Conservation (phyloP, 1,140 invertebrate species). For the Coenobita brevimanus region DNA sequence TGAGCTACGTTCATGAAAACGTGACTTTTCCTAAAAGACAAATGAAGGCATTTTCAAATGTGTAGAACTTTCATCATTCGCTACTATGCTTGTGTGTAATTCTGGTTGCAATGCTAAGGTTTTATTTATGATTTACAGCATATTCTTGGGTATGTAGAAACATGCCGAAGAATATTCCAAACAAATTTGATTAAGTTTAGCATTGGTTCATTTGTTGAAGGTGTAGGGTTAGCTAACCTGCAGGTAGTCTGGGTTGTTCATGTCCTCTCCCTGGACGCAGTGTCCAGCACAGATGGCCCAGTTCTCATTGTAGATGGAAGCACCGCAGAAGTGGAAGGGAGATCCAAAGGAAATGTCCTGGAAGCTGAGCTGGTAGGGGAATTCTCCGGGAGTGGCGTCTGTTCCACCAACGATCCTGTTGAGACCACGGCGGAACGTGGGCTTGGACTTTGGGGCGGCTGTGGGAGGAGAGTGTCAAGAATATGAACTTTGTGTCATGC, state of each 20-base stretch:
- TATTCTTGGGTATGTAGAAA: no score
- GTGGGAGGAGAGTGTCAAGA: background rate
- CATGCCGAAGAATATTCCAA: no score
- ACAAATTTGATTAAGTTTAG: no score
- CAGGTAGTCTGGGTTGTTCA: slow-evolving; percentile 54
- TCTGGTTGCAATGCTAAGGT: no score
- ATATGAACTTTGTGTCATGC: background rate
- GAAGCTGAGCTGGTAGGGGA: slow-evolving; percentile 79
- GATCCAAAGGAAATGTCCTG: slow-evolving; percentile 69
- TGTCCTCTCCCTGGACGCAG: slow-evolving; percentile 72
- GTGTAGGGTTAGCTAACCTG: slow-evolving; percentile 36
- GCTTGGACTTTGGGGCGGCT: slow-evolving; percentile 31
- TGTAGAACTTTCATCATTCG: no score
- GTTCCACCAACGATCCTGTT: slow-evolving; percentile 79
- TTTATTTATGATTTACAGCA: no score
- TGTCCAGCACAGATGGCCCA: slow-evolving; percentile 79
- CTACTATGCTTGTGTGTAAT: no score
- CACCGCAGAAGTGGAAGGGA: slow-evolving; percentile 77
- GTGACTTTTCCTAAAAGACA: no score
- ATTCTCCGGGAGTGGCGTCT: slow-evolving; percentile 76
- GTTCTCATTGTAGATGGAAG: slow-evolving; percentile 76
- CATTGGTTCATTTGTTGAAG: no score
- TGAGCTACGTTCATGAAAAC: no score
- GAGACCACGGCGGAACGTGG: slow-evolving; percentile 14
- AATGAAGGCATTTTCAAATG: no score